Evolutionary conservation across 2,888 invertebrate species (phyloP).

Genomic region (Eupithecia subumbrata): DNA sequence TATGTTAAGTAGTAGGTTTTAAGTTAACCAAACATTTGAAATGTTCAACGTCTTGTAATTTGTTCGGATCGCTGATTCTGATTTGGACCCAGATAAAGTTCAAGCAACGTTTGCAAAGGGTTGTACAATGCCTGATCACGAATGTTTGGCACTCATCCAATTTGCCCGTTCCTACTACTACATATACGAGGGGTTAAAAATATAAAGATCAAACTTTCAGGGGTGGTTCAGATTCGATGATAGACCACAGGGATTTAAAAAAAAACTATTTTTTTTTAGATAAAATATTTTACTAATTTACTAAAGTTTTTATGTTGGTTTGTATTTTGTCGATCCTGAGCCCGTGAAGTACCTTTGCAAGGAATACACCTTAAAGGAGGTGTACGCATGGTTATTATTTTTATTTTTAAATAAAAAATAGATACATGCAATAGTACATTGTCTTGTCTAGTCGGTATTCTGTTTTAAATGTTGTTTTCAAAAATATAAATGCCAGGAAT

Average conservation of each 20-base stretch:
- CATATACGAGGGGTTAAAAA: neutral
- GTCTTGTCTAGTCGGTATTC: no score
- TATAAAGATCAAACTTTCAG: neutral
- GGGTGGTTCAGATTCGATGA: neutral
- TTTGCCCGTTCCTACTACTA: conserved; percentile 20
- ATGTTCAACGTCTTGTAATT: conserved; percentile 26
- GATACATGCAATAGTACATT: no score
- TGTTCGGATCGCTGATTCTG: conserved; percentile 33
- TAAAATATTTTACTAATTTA: no score
- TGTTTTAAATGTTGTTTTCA: no score
- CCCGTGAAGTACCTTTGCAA: neutral
- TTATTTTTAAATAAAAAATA: no score
- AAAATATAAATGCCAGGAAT: no score
- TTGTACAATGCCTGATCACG: conserved; percentile 39
- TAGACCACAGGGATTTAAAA: neutral
- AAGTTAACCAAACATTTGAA: conserved; percentile 5
- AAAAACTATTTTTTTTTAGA: no score
- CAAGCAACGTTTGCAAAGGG: conserved; percentile 38
- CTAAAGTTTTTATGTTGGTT: neutral
- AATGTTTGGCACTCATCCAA: conserved; percentile 42
- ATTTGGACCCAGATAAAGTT: conserved; percentile 40
- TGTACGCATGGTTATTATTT: no score
- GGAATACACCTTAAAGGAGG: no score
- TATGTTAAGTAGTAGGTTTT: neutral
- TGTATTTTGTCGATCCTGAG: neutral